A percentile compares a stretch with the other conserved stretches of the same genome.
These are phyloP conservation scores for Stenoptilia bipunctidactyla DNA, from an alignment of 2,888 invertebrate genomes.

Conservation along the genomic window DNA sequence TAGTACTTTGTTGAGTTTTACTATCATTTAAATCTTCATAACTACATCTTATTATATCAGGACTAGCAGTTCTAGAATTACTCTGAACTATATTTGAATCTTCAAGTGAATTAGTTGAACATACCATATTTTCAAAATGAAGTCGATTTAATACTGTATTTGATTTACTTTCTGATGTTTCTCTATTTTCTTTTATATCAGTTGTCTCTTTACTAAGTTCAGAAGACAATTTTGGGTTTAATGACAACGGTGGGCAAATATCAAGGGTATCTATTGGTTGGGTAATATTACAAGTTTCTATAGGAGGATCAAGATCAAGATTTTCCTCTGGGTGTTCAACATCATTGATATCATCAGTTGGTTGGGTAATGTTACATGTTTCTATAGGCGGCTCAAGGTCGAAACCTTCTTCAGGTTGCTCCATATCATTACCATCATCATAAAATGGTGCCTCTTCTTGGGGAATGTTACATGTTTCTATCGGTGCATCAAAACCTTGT, in stretches of 20 bases:
- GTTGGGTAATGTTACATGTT: too few relatives aligned
- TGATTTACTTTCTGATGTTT: not conserved
- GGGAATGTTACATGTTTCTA: too few relatives aligned
- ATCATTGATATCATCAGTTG: too few relatives aligned
- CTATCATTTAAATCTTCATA: not conserved
- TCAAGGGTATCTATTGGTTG: conserved; percentile 3
- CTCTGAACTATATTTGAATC: not conserved
- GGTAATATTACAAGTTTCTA: conserved; percentile 7
- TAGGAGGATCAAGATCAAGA: conserved; percentile 4
- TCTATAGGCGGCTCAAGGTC: too few relatives aligned
- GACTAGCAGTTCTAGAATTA: not conserved
- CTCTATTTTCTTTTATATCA: not conserved
- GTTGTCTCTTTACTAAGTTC: not conserved
- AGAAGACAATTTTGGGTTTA: not conserved
- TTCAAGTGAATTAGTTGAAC: not conserved
- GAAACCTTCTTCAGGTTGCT: too few relatives aligned
- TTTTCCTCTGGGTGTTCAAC: too few relatives aligned
- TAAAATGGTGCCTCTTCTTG: too few relatives aligned
- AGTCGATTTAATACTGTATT: not conserved
- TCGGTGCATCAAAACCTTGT: too few relatives aligned
- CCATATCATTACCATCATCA: too few relatives aligned
- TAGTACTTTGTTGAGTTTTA: too few relatives aligned
- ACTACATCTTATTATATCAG: not conserved
- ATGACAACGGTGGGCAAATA: not conserved
- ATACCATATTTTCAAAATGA: conserved; percentile 3